Percentiles rank a stretch among this genome's conserved stretches.
These are phyloP conservation scores for Xiphophorus birchmanni DNA, from an alignment of 2,797 vertebrate species.

Conservation along the genomic window DNA sequence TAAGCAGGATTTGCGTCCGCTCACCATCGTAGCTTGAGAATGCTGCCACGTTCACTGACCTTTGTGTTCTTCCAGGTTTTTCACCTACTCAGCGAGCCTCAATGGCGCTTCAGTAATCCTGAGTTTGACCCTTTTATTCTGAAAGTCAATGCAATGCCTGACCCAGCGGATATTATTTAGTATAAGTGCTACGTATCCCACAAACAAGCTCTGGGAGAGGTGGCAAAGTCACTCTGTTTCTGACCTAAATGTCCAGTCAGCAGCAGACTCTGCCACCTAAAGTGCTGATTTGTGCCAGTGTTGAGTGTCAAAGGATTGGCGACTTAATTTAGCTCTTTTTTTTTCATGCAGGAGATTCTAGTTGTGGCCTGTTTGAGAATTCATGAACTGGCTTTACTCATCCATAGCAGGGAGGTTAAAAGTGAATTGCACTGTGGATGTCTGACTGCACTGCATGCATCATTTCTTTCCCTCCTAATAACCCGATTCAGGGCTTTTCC, in stretches of 20 bases:
- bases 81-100: slow-evolving; percentile 29
- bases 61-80: slow-evolving; percentile 29
- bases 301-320: slow-evolving; percentile 52
- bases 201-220: slow-evolving; percentile 40
- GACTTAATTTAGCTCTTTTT: slow-evolving; percentile 47
- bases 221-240: slow-evolving; percentile 55
- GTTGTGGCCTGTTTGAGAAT: slow-evolving; percentile 19
- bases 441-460: not conserved
- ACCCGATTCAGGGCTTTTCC: slow-evolving; percentile 35
- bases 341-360: slow-evolving; percentile 22
- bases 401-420: not conserved
- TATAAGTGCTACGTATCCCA: slow-evolving; percentile 55
- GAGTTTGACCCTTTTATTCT: slow-evolving; percentile 53
- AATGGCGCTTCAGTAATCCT: slow-evolving; percentile 32
- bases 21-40: slow-evolving; percentile 27
- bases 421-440: slow-evolving; percentile 1
- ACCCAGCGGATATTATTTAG: slow-evolving; percentile 54
- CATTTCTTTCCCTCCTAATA: slow-evolving; percentile 21
- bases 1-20: not conserved
- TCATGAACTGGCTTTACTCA: not conserved
- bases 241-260: slow-evolving; percentile 56
- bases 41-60: slow-evolving; percentile 20
- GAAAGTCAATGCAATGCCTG: slow-evolving; percentile 62
- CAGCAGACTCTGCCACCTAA: slow-evolving; percentile 48
- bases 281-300: slow-evolving; percentile 67